These are phyloP conservation scores for Gadus chalcogrammus DNA, from an alignment of 2,113 vertebrate genomes.

Conservation along the genomic window DNA sequence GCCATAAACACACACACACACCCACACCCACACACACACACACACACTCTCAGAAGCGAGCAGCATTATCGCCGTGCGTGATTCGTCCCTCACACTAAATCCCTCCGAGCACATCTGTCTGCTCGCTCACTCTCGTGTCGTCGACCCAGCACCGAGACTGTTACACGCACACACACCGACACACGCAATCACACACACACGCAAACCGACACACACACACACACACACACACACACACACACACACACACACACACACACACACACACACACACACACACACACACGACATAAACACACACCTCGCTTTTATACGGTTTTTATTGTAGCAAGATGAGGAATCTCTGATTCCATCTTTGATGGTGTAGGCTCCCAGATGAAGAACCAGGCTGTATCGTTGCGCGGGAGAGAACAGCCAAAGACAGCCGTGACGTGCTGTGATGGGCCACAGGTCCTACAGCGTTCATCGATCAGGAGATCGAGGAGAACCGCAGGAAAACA, in stretches of 20 bases:
- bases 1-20: constrained; percentile 11
- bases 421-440: background rate
- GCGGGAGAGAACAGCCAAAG: no score
- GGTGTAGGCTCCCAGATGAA: no score
- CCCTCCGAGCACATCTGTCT: constrained; percentile 68
- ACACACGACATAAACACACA: background rate
- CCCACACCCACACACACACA: constrained; percentile 9
- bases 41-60: constrained; percentile 2
- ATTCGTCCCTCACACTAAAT: constrained; percentile 68
- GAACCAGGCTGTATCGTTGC: background rate
- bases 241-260: no score
- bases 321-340: background rate
- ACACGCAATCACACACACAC: constrained; percentile 23
- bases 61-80: constrained; percentile 41
- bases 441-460: background rate
- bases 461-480: background rate
- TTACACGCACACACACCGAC: constrained; percentile 15
- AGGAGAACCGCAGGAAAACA: background rate
- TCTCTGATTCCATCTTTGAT: constrained; percentile 30
- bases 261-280: background rate
- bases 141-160: constrained; percentile 21
- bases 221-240: no score
- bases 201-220: constrained; percentile 38
- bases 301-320: background rate
- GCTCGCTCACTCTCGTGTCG: constrained; percentile 48